A percentile compares a stretch with the other conserved stretches of the same genome.
These are phyloP conservation scores for Drymonia ruficornis DNA, from an alignment of 2,888 invertebrate species.

Conservation along the genomic window DNA sequence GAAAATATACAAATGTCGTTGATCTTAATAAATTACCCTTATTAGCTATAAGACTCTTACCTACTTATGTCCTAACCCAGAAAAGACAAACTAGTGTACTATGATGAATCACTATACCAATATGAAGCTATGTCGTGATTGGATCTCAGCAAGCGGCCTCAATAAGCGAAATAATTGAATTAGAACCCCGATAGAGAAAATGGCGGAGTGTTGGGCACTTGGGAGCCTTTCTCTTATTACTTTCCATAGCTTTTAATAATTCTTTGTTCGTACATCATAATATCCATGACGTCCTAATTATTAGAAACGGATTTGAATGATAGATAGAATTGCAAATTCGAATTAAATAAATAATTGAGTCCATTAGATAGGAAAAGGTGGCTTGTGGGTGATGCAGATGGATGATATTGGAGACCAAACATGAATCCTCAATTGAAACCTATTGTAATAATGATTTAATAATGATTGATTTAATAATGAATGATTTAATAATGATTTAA, in stretches of 20 bases:
- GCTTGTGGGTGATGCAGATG: neutral
- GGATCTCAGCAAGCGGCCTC: conserved; percentile 33
- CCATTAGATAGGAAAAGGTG: too few species aligned
- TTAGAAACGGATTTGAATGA: neutral
- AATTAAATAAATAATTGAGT: too few species aligned
- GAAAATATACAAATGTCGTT: neutral
- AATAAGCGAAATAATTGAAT: conserved; percentile 62
- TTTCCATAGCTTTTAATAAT: conserved; percentile 46
- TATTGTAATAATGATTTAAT: too few species aligned
- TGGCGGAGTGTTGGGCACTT: conserved; percentile 29
- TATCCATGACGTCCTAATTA: neutral
- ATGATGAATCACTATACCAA: conserved; percentile 1
- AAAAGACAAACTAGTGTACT: neutral
- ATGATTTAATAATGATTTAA: too few species aligned
- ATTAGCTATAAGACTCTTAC: neutral
- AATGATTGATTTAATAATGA: too few species aligned
- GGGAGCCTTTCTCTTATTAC: conserved; percentile 54
- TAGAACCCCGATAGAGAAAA: conserved; percentile 56
- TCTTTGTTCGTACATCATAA: conserved; percentile 16
- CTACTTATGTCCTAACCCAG: neutral
- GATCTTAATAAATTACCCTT: neutral
- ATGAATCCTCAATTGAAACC: too few species aligned
- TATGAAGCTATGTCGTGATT: conserved; percentile 15
- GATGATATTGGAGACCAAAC: too few species aligned
- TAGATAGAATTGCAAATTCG: too few species aligned